phyloP scores from a whole-genome alignment of 2,113 vertebrate genomes.

The Tyrannus savana region DNA sequence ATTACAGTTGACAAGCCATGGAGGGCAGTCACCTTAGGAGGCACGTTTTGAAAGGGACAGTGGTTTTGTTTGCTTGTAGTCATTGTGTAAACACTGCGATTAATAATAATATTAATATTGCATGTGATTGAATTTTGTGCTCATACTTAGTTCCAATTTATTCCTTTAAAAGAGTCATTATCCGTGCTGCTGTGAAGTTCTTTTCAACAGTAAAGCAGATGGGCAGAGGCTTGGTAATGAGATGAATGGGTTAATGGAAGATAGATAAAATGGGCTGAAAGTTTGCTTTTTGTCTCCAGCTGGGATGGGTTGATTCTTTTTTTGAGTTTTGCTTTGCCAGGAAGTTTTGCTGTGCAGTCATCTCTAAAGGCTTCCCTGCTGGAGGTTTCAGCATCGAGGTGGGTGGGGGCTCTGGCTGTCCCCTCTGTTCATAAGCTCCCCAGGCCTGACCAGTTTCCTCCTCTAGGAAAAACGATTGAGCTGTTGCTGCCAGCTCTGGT shows the following conservation, averaged over 20 bases:
- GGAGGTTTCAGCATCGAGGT: background rate
- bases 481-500: background rate
- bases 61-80: background rate
- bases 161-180: background rate
- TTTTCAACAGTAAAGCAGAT: background rate
- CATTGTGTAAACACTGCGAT: background rate
- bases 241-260: background rate
- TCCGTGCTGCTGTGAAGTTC: background rate
- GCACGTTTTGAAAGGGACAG: background rate
- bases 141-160: background rate
- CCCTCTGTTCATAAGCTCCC: background rate
- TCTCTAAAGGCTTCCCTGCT: background rate
- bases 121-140: background rate
- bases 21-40: background rate
- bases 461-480: background rate
- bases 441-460: accelerated
- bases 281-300: background rate
- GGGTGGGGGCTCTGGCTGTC: background rate
- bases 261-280: background rate
- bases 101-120: background rate
- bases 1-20: background rate
- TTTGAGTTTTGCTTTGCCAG: background rate
- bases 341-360: background rate
- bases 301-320: background rate
- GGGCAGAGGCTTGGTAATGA: background rate